Evolutionary conservation across 1,140 invertebrate species (phyloP).

Genomic region (Cryptotermes secundus): DNA sequence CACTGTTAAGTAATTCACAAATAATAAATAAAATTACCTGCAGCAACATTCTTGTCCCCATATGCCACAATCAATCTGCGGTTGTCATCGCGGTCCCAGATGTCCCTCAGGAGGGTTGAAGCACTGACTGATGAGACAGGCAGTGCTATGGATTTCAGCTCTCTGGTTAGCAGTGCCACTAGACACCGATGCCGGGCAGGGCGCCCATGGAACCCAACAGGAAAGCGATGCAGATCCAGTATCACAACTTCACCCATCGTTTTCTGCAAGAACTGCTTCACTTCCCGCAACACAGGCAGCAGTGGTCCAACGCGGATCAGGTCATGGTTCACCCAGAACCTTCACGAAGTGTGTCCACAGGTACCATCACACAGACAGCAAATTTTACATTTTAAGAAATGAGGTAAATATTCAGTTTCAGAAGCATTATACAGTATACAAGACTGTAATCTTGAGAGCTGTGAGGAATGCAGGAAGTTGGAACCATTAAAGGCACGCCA

Average conservation of each 20-base stretch:
- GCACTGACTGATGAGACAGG: slow-evolving; percentile 51
- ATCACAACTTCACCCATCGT: slow-evolving; percentile 66
- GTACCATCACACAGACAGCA: not conserved
- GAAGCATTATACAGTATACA: too few relatives aligned
- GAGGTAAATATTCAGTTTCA: too few relatives aligned
- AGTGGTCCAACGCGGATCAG: slow-evolving; percentile 63
- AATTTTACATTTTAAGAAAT: too few relatives aligned
- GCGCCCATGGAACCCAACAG: slow-evolving; percentile 63
- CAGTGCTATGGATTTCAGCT: slow-evolving; percentile 59
- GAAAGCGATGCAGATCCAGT: slow-evolving; percentile 67
- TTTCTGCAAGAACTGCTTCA: slow-evolving; percentile 61
- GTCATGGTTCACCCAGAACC: slow-evolving; percentile 73
- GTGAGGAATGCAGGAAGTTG: too few relatives aligned
- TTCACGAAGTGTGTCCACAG: slow-evolving; percentile 38
- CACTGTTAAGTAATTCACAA: too few relatives aligned
- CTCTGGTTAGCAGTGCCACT: slow-evolving; percentile 57
- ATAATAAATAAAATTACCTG: too few relatives aligned
- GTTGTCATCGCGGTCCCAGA: slow-evolving; percentile 55
- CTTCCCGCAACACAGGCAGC: slow-evolving; percentile 59
- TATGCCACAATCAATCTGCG: slow-evolving; percentile 66
- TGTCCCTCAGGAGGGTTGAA: slow-evolving; percentile 56
- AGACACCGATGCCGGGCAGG: slow-evolving; percentile 56
- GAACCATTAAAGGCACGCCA: too few relatives aligned
- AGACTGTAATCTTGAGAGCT: too few relatives aligned
- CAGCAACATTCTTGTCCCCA: slow-evolving; percentile 55